Base-by-base conservation (phyloP, 2,888 invertebrate species). In the Pterostichus madidus region DNA sequence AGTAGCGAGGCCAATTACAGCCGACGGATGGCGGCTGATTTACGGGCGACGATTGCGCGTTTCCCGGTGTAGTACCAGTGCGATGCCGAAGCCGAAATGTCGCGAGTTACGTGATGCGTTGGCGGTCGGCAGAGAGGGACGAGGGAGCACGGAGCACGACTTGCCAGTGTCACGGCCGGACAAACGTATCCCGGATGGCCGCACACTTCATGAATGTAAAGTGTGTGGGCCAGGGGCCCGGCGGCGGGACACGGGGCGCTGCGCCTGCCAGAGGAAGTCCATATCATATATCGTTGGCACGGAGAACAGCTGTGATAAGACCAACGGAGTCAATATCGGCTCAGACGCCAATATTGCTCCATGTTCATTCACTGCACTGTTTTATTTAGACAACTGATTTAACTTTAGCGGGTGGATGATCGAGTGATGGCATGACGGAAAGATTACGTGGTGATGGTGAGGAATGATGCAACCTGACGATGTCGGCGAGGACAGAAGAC, bases 271-370 rank as follows among this genome's bases (percentile, higher is more conserved):
- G 80, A 88, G 87, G 88, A 88, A 88, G 88, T 87, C 85, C 86
- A 86, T 88, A 88, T 88, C 88, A 85, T 86, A 87, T 88, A 87
- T 87, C 88, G 85, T 84, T 84, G 73, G 83, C 85, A 85, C 85
- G 85, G 84, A 83, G 85, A 87, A 88, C 87, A 88, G 87, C 87
- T 88, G 87, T 85, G 87, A 87, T 87, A 88, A 87, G 64, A 83
- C 83, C 83, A 83, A 75, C 81, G 73, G 75, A 75, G 75, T 75
- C 75, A 75, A 83, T 83, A 83, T 80, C 71, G 39, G 53, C 68
- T 24, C 68, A 68, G 61, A 61, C 56, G 46, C 61, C 44, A 59
- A 56, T 52, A 52, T 17, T 8, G 3, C 39, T 39, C 39, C 35
- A 61, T 24, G 31, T 8, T 39, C 64, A 73, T 68, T 44, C 68